Base-by-base conservation (phyloP, 2,888 invertebrate species). In the Heliconius ismenius region DNA sequence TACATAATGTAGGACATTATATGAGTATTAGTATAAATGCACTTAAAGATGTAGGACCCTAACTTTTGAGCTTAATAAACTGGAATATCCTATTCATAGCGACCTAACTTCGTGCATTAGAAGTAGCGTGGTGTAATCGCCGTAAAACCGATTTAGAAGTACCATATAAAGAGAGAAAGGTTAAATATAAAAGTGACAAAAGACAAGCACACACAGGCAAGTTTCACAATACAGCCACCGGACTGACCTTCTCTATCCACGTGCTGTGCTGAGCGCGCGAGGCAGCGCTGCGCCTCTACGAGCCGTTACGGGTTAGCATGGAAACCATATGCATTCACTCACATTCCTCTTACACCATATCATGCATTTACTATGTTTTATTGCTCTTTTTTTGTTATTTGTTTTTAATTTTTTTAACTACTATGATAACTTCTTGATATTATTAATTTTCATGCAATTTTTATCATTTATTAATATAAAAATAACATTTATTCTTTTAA, bases 211-310 rank as follows among this genome's bases (percentile, higher is more conserved):
- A 77, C 77, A 76, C 78, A 62, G 72, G 39, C 62, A 73, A 62
- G 18, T 24, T 13, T 62, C 62, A 73, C 58, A 73, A 24, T 10
- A 18, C 65, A 36, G 64, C 24, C 73, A 69, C 76, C 83, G 84
- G 82, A 93, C 94, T 92, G 90, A 98, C 98, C 97, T 98, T 98
- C 94, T 97, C 97, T 89, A 98, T 97, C 98, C 98, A 98, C 85
- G 97, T 97, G 95, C 97, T 93, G 92, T 94, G 92, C 82, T 92
- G 90, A 84, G 92, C 93, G 84, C 93, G 93, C 88, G 92, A 90
- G 86, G 92, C 87, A 82, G 90, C 91, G 83, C 87, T 91, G 87
- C 92, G 92, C 91, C 91, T 92, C 93, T 93, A 92, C 91, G 91
- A 90, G 92, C 89, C 92, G 91, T 91, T 92, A 93, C 93, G 92